These are phyloP conservation scores for Sternotherus odoratus DNA, from an alignment of 2,797 vertebrate species.

Conservation along the genomic window DNA sequence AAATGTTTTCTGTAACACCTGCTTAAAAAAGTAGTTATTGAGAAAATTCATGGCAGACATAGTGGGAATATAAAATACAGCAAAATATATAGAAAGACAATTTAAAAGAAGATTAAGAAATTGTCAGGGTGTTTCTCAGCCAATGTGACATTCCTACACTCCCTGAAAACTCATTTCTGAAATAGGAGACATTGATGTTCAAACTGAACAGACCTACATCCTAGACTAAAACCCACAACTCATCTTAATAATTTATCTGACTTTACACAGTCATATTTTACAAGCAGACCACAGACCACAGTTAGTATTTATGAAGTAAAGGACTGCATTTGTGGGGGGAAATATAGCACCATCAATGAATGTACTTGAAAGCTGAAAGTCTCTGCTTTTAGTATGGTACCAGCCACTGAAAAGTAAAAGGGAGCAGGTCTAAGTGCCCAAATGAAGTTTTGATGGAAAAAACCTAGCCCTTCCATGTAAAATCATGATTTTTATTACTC, in stretches of 20 bases:
- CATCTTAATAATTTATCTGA: neutral
- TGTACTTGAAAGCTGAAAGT: neutral
- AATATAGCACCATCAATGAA: neutral
- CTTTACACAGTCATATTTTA: neutral
- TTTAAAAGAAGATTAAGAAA: neutral
- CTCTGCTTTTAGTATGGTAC: neutral
- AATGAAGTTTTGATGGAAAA: neutral
- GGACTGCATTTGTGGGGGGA: neutral
- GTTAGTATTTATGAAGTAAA: neutral
- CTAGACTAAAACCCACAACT: neutral
- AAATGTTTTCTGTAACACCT: neutral
- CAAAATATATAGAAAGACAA: rapidly evolving
- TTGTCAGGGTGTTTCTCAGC: neutral
- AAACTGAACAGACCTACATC: neutral
- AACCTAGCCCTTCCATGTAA: rapidly evolving
- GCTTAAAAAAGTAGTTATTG: neutral
- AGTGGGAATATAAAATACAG: neutral
- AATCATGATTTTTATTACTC: neutral
- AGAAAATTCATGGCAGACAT: neutral
- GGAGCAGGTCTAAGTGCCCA: neutral
- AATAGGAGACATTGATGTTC: neutral
- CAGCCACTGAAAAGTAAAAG: neutral
- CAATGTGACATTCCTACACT: neutral
- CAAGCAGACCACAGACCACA: neutral
- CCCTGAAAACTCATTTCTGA: neutral